phyloP scores from a whole-genome alignment of 2,888 invertebrate species.

The Myopa tessellatipennis region DNA sequence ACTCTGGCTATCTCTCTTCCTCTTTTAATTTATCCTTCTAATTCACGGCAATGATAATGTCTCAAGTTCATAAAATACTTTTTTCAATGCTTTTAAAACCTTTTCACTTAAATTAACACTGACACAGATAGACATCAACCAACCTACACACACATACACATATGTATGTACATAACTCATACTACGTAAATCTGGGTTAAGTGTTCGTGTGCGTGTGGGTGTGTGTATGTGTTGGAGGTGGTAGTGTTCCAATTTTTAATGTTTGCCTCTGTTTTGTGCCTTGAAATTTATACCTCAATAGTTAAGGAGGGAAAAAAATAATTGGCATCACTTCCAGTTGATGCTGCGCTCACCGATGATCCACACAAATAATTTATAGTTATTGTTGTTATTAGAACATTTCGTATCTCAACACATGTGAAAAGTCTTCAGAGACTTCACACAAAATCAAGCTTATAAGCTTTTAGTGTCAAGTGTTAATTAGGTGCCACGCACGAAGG shows the following conservation, averaged over 20 bases:
- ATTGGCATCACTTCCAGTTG: constrained; percentile 1
- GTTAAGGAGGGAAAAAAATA: not conserved
- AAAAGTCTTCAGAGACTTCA: not conserved
- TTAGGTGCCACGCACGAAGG: too few relatives aligned
- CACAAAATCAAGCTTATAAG: too few relatives aligned
- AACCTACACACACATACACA: not conserved
- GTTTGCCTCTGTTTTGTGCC: not conserved
- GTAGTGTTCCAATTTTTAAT: not conserved
- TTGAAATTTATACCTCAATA: not conserved
- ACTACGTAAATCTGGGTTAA: constrained; percentile 5
- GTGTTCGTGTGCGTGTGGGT: not conserved
- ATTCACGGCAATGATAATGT: not conserved
- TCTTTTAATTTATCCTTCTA: not conserved
- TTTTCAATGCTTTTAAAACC: constrained; percentile 6
- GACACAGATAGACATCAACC: not conserved
- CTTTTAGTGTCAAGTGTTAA: too few relatives aligned
- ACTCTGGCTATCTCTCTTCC: not conserved
- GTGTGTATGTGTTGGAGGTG: not conserved
- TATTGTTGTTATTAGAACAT: too few relatives aligned
- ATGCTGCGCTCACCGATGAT: not conserved
- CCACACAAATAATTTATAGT: too few relatives aligned
- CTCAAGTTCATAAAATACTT: constrained; percentile 31
- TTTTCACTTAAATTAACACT: not conserved
- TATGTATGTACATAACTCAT: not conserved
- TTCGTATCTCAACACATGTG: not conserved